Evolutionary conservation across 2,113 vertebrate species (phyloP).

Genomic region (Lanius ludovicianus): DNA sequence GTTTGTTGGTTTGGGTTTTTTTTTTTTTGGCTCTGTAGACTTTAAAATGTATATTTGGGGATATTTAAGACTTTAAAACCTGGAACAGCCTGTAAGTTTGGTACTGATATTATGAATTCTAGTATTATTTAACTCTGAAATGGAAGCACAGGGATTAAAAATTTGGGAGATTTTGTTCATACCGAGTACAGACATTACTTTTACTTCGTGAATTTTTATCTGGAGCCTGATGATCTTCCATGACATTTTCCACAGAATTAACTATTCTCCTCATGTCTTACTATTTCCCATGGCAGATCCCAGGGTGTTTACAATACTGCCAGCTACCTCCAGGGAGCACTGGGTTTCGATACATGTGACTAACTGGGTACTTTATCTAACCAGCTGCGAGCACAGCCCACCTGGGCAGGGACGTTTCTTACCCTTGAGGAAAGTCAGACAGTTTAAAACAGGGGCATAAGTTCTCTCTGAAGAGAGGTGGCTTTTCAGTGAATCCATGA

Average conservation of each 20-base stretch:
- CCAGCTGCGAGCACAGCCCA: neutral
- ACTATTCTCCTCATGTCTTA: neutral
- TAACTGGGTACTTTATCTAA: neutral
- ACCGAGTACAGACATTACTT: neutral
- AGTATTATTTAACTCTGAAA: neutral
- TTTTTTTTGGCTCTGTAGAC: neutral
- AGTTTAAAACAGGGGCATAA: neutral
- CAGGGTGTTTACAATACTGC: neutral
- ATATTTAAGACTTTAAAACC: neutral
- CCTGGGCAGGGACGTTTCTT: neutral
- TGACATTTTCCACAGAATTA: slow-evolving; percentile 21
- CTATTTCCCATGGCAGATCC: neutral
- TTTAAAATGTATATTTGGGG: neutral
- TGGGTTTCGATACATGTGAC: neutral
- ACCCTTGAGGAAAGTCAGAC: neutral
- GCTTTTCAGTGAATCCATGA: neutral
- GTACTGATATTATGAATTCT: neutral
- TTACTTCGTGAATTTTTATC: neutral
- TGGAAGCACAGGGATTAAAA: neutral
- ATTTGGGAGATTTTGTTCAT: neutral
- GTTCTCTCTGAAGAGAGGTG: neutral
- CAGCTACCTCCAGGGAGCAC: neutral
- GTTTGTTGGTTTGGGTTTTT: neutral
- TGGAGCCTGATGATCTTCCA: neutral
- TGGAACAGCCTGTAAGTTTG: neutral